Base-by-base conservation (phyloP, 2,113 vertebrate genomes). In the Hucho hucho region DNA sequence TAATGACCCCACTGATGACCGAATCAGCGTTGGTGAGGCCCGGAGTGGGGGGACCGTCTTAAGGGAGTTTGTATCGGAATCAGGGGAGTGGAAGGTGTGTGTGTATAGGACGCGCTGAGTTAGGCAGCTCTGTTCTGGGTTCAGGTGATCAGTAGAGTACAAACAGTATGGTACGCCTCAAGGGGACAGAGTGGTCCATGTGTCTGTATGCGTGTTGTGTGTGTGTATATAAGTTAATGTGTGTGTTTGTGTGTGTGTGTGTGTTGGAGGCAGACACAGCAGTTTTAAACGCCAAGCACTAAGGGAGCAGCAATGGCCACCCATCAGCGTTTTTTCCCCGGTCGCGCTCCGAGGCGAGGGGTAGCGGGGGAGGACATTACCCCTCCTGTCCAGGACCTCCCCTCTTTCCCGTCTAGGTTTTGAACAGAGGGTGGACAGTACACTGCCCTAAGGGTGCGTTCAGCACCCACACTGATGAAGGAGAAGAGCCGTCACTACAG, bases 261-360 rank as follows among this genome's bases (percentile, higher is more conserved):
- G 71, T 69, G 58, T 61, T 47, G 12, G 79, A 43, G 83, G 89
- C 90, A 86, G 76, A 91, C 87, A 58, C 91, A 92, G 92, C 91
- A 88, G 56, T 93, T 93, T 89, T 69, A 90, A 89, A 87, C 79
- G 83, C 75, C 3, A 37, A 75, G 81, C 77, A 93, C 82, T 90
- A 89, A 32, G 29, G 29, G 29, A 32, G 84, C 87, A 86, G 88
- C 24, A 86, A 81, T 76, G 77, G 84, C 85, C 81, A 89, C 79
- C 89, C 81, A 90, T 93, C 92, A 93, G 91, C 91, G 88, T 86
- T 93, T 93, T 92, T 81, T 76, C 70, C 76, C 76, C 37, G 37
- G 7, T 37, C 37, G 6, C 7, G 43, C 86, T 77, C 83, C n/a
- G 74, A 70, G 77, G 74, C 32, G 53, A 16, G 16, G 26, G 65